Evolutionary conservation across 2,888 invertebrate genomes (phyloP), one percentile per base, ranked within the genome.

Genomic region (Thelaira solivaga): DNA sequence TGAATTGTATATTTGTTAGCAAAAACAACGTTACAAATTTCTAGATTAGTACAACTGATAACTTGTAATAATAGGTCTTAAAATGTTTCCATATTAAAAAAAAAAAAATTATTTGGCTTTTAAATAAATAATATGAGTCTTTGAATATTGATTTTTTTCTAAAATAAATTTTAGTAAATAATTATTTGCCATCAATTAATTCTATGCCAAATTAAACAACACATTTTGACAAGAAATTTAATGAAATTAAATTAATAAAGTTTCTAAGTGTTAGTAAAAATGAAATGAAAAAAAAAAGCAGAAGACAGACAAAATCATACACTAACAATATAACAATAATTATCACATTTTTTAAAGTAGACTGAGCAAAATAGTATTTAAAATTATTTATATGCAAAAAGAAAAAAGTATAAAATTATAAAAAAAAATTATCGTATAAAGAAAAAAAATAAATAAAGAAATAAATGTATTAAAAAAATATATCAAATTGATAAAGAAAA

Each of bases 351-450:
- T 71, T 75, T 59, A 72, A 68, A 80, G 87, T 87, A 86, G 86
- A 86, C 87, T 86, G 86, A 84, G 87, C 80, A 85, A 85, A 80
- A 82, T 85, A 86, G 83, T 80, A 80, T 72, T 80, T 69, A 69
- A 47, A 74, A 75, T 55, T 78, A 78, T 78, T 78, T 78, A 74
- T 78, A 74, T 78, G 65, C 57, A 74, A 65, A 64, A 62, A 11
- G 47, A 67, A 49, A 43, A 65, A 36, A 47, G 34, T 11, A 53
- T 11, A 39, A 45, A 31, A 43, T 22, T 55, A 55, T 4, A n/a
- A 16, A 57, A n/a, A 18, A 59, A 2, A 59, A 34, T n/a, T n/a
- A n/a, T n/a, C 18, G 20, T 55, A 57, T 26, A 41, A 67, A 16
- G 41, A 6, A 11, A 34, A 13, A 13, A 39, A 39, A 13, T 13